Conservation (phyloP, 2,113 vertebrate species). For the Pardalotus punctatus region DNA sequence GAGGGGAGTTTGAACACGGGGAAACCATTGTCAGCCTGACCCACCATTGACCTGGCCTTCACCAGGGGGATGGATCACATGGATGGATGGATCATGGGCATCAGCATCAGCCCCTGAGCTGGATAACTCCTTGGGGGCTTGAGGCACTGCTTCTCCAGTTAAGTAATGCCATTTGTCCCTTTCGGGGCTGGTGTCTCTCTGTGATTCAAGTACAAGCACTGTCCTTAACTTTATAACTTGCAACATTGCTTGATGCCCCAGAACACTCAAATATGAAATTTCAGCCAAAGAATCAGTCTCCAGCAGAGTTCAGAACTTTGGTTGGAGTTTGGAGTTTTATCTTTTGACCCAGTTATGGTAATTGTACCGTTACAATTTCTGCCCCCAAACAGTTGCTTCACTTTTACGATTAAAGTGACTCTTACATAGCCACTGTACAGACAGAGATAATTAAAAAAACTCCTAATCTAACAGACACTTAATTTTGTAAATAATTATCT, state of each 20-base stretch:
- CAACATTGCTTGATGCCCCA: neutral
- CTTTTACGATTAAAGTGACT: neutral
- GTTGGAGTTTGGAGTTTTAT: neutral
- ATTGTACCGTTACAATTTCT: neutral
- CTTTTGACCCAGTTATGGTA: neutral
- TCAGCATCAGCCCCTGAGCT: neutral
- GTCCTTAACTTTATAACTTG: neutral
- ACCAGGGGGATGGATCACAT: neutral
- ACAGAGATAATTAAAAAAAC: neutral
- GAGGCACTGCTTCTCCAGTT: neutral
- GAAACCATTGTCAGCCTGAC: neutral
- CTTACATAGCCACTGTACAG: neutral
- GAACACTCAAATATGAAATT: neutral
- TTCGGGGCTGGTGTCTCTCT: neutral
- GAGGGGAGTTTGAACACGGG: neutral
- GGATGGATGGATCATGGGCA: too few species aligned
- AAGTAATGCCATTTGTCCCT: neutral
- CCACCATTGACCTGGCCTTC: rapidly evolving
- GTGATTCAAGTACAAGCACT: neutral
- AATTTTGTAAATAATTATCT: neutral
- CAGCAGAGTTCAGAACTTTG: neutral
- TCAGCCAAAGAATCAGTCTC: neutral
- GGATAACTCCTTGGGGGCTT: neutral
- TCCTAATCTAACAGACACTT: rapidly evolving
- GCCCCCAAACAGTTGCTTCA: neutral